Base-by-base conservation (phyloP, 1,140 invertebrate species). In the Drosophila malerkotliana region DNA sequence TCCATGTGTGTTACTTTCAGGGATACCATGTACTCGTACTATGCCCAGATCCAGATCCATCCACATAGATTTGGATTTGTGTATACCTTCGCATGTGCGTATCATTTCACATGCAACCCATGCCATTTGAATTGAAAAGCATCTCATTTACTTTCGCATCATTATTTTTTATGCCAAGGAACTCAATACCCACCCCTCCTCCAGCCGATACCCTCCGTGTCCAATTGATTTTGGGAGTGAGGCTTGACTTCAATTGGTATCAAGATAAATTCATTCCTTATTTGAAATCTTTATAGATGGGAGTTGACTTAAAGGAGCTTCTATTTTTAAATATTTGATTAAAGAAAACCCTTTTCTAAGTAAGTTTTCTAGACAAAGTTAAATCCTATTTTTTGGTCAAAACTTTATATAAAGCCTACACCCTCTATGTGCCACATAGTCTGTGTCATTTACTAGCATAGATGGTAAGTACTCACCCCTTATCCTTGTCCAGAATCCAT, bases 131-230 rank as follows among this genome's bases (percentile, higher is more conserved):
- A 55, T 77, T 62, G 52, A 79, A 79, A 71, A 45, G 77, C 71
- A 71, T 80, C 77, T 80, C 72, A 75, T 80, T 79, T 80, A 64
- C 59, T 71, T 48, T 80, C 72, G 77, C 74, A 77, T 78, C 74
- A 77, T 78, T 78, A 78, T 78, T 78, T 77, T 61, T 71, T 62
- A 77, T 63, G 37, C 73, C 57, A 30, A 41, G 48, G 56, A 15
- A 48, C 30, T 21, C 34, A 30, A 15, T 26, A 53, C 48, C 60
- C 21, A 3, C 21, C 18, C 0, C 15, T 15, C 18, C 60, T 60
- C 47, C 47, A 41, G 34, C 60, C 60, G 51, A 4, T 60, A 32
- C 32, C 8, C 32, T 32, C 1, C 41, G 51, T 54, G 37, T 73
- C 71, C 68, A 54, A 72, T 62, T 49, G 57, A 72, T 72, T 72